Base-by-base conservation (phyloP, 2,113 vertebrate species). In the Isurus oxyrinchus region DNA sequence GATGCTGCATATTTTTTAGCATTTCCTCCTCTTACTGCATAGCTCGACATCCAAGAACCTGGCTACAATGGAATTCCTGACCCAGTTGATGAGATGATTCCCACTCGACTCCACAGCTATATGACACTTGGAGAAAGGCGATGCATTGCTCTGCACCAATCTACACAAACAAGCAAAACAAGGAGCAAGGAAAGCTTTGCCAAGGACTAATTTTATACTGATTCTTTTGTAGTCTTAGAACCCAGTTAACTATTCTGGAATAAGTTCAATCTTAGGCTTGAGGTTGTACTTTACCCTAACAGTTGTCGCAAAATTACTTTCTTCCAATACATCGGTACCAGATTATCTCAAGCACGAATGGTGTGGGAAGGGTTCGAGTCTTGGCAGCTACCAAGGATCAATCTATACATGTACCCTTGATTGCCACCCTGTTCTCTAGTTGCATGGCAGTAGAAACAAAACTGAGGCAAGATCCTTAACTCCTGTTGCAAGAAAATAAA, bases 121-220 rank as follows among this genome's bases (percentile, higher is more conserved):
- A n/a, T 63, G 90, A 61, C 90, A 93, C 63, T 93, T 93, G 13
- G 53, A 84, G 55, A 59, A 93, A 40, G 16, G 31, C 31, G 23
- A 44, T 61, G 16, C n/a, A 91, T 7, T 57, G 57, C 57, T 6
- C 0, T 7, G 59, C 35, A n/a, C 57, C 57, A 93, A 61, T 63
- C 59, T 40, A 63, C 90, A 93, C 57, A 91, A 59, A 91, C 31
- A 93, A 93, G 59, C 13, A n/a, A 93, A 81, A 40, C 90, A 93
- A 93, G n/a, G 57, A 63, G 59, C 90, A 55, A 55, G 86, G 44
- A 14, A 93, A n/a, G 59, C 16, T 23, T 63, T 61, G 57, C 90
- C 90, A 40, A 93, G 59, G 79, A 44, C 14, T 19, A 13, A 81
- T 81, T 40, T 4, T 84, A 63, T 63, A 63, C 31, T 40, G 5